Percentiles rank a stretch among this genome's conserved stretches.
phyloP scores from a whole-genome alignment of 2,113 vertebrate genomes.

The Istiophorus platypterus region DNA sequence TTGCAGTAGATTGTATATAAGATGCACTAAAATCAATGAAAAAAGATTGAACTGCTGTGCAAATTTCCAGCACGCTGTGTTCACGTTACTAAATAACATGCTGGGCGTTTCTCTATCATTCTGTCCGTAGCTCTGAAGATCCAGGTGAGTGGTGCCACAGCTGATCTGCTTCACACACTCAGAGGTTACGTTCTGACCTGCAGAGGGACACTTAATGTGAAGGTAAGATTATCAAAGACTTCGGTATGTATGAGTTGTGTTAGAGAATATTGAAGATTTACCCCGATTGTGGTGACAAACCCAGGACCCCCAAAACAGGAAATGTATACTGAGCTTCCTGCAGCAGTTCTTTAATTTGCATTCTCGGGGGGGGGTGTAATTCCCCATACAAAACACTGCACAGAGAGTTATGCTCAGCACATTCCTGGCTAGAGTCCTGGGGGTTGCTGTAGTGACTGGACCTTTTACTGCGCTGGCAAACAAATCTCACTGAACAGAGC shows the following conservation, averaged over 20 bases:
- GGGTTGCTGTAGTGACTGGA: constrained; percentile 36
- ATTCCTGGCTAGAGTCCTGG: constrained; percentile 7
- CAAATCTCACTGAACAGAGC: neutral
- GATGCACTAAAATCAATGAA: neutral
- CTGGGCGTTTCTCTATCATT: neutral
- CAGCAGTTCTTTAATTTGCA: neutral
- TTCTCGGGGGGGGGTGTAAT: too few relatives aligned
- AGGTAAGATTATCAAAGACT: constrained; percentile 73
- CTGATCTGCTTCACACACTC: constrained; percentile 80
- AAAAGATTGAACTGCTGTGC: neutral
- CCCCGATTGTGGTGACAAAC: neutral
- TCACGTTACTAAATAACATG: neutral
- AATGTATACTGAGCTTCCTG: neutral
- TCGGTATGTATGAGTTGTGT: neutral
- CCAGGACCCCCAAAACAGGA: neutral
- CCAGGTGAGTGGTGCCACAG: constrained; percentile 83
- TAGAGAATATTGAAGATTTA: neutral
- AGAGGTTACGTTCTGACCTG: constrained; percentile 83
- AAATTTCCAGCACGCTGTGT: neutral
- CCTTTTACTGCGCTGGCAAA: constrained; percentile 3
- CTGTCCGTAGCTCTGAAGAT: constrained; percentile 82
- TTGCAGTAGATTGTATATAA: too few relatives aligned
- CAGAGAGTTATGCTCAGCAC: neutral
- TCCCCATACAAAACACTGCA: neutral
- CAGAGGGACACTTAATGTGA: constrained; percentile 81